Evolutionary conservation across 2,797 vertebrate genomes (phyloP).

Genomic region (Cirrhinus mrigala): DNA sequence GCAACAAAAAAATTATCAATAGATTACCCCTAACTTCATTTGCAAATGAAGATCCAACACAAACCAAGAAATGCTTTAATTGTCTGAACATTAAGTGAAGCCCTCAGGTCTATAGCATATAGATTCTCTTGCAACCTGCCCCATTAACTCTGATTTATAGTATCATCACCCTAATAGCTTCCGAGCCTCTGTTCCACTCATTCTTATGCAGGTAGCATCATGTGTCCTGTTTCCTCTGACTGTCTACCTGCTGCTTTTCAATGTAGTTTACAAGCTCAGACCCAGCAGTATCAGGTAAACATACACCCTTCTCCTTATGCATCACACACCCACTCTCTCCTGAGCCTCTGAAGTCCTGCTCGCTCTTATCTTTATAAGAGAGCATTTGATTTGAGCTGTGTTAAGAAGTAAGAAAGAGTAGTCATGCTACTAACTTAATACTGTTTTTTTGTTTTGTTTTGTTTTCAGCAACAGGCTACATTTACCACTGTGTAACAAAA

Average conservation of each 20-base stretch:
- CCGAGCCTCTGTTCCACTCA: conserved; percentile 74
- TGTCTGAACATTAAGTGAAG: conserved; percentile 47
- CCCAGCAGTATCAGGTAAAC: conserved; percentile 36
- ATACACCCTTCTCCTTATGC: conserved; percentile 3
- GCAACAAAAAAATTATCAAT: background rate
- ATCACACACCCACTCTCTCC: background rate
- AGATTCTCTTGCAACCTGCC: conserved; percentile 63
- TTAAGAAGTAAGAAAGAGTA: background rate
- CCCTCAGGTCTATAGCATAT: conserved; percentile 65
- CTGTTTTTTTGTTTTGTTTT: background rate
- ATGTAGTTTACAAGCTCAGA: conserved; percentile 31
- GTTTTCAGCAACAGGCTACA: background rate
- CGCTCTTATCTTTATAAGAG: conserved; percentile 54
- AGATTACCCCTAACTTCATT: conserved; percentile 27
- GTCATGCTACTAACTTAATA: background rate
- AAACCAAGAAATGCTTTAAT: conserved; percentile 46
- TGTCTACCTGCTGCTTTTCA: conserved; percentile 67
- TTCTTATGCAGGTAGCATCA: conserved; percentile 58
- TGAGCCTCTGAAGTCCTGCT: conserved; percentile 19
- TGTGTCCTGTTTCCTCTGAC: conserved; percentile 26
- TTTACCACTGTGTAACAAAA: background rate
- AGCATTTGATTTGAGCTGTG: conserved; percentile 45
- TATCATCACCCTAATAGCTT: conserved; percentile 77
- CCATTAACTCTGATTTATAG: conserved; percentile 80
- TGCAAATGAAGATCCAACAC: conserved; percentile 26